Evolutionary conservation across 2,888 invertebrate species (phyloP).

Genomic region (Scaptodrosophila latifasciaeformis): DNA sequence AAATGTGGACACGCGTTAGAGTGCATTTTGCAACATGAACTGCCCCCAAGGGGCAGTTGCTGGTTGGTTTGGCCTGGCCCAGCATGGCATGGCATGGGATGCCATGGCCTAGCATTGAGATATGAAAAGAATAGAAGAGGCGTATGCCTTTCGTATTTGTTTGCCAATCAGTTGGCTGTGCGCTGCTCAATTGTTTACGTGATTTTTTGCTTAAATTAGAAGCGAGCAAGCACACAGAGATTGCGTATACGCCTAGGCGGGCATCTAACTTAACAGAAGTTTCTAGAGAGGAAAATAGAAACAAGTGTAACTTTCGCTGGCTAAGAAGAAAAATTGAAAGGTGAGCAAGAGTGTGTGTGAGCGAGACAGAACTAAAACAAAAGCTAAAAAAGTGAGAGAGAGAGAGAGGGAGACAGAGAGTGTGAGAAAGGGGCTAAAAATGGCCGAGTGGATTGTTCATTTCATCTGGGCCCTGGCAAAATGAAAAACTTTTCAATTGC

Average conservation of each 20-base stretch:
- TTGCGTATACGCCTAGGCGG: slow-evolving; percentile 39
- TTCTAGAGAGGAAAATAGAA: slow-evolving; percentile 27
- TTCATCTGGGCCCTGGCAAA: background rate
- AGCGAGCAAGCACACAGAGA: slow-evolving; percentile 27
- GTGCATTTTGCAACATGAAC: slow-evolving; percentile 49
- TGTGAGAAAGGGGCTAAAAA: no score
- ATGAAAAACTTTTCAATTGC: slow-evolving; percentile 16
- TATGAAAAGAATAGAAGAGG: background rate
- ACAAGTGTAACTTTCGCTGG: slow-evolving; percentile 46
- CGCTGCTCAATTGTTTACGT: slow-evolving; percentile 64
- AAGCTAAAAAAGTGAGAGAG: no score
- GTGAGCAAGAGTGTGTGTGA: no score
- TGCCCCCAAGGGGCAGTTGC: slow-evolving; percentile 14
- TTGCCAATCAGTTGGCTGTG: slow-evolving; percentile 33
- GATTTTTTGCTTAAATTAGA: slow-evolving; percentile 64
- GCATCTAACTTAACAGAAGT: background rate
- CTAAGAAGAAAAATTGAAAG: no score
- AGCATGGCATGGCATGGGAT: slow-evolving; percentile 40
- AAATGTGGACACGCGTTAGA: slow-evolving; percentile 8
- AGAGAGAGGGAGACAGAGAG: no score
- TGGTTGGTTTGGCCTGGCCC: slow-evolving; percentile 34
- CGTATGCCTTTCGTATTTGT: slow-evolving; percentile 13
- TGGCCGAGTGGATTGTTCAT: background rate
- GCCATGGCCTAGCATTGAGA: background rate
- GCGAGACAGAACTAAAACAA: no score